These are phyloP conservation scores for Parnassius apollo DNA, from an alignment of 2,888 invertebrate species.

Conservation along the genomic window DNA sequence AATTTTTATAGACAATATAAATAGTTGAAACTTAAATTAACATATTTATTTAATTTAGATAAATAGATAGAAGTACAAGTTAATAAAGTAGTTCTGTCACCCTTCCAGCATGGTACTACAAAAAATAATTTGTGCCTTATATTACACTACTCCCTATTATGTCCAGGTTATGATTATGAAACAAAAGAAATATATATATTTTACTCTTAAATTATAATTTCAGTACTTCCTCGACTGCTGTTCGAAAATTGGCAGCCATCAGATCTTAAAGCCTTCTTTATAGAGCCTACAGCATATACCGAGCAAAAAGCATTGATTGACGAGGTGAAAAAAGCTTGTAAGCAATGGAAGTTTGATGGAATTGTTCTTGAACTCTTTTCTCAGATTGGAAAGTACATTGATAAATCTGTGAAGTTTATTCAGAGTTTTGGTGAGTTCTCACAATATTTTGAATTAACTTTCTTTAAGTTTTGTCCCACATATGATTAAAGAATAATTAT, in stretches of 20 bases:
- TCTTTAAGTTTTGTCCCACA: no score
- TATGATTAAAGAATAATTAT: no score
- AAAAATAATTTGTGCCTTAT: no score
- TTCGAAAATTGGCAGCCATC: slow-evolving; percentile 92
- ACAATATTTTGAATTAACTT: slow-evolving; percentile 15
- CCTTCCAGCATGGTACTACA: no score
- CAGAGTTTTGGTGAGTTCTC: slow-evolving; percentile 80
- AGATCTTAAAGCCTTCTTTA: slow-evolving; percentile 88
- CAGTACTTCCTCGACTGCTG: slow-evolving; percentile 93
- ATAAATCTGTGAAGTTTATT: slow-evolving; percentile 83
- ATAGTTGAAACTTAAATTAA: no score
- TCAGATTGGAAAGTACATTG: slow-evolving; percentile 85
- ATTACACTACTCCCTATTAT: not conserved
- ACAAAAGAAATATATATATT: not conserved
- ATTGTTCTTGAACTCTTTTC: slow-evolving; percentile 95
- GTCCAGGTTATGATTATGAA: not conserved
- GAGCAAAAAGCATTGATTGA: slow-evolving; percentile 85
- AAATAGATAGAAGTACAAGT: no score
- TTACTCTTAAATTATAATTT: slow-evolving; percentile 38
- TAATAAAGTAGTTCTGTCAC: no score
- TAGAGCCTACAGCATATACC: slow-evolving; percentile 82
- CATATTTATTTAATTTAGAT: no score
- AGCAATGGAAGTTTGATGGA: slow-evolving; percentile 92
- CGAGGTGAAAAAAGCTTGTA: slow-evolving; percentile 84
- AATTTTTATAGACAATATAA: no score